Evolutionary conservation across 2,113 vertebrate genomes (phyloP).

Genomic region (Tachysurus fulvidraco): DNA sequence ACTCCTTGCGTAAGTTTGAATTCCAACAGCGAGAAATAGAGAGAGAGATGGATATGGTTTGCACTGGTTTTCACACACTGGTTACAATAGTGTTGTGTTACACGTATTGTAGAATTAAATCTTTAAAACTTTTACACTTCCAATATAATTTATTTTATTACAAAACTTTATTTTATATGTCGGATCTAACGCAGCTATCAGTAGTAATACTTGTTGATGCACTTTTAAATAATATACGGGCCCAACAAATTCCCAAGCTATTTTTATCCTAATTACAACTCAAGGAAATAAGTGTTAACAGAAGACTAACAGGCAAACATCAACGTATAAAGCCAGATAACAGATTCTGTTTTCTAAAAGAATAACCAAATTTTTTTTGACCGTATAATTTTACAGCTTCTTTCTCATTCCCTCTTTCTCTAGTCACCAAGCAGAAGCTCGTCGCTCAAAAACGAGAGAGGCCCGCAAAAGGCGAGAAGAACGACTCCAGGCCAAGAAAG

Average conservation of each 20-base stretch:
- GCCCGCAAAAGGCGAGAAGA: slow-evolving; percentile 95
- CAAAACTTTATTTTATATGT: too few species aligned
- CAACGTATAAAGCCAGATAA: neutral
- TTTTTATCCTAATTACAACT: neutral
- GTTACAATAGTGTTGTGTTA: too few species aligned
- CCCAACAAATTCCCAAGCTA: neutral
- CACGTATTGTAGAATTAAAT: too few species aligned
- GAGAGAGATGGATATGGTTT: too few species aligned
- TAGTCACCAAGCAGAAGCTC: slow-evolving; percentile 95
- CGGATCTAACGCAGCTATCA: too few species aligned
- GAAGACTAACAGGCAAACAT: too few species aligned
- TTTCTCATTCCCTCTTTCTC: neutral
- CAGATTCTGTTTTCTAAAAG: neutral
- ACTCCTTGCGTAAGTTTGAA: slow-evolving; percentile 87
- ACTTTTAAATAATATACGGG: neutral
- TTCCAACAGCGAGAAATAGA: too few species aligned
- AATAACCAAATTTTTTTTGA: neutral
- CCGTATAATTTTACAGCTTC: neutral
- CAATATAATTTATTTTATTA: too few species aligned
- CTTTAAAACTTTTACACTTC: too few species aligned
- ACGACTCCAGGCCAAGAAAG: slow-evolving; percentile 93
- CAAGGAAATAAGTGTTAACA: too few species aligned
- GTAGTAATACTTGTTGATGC: neutral
- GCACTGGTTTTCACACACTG: too few species aligned
- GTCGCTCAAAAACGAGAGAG: slow-evolving; percentile 95